Evolutionary conservation across 2,888 invertebrate species (phyloP).

Genomic region (Drosophila emarginata): DNA sequence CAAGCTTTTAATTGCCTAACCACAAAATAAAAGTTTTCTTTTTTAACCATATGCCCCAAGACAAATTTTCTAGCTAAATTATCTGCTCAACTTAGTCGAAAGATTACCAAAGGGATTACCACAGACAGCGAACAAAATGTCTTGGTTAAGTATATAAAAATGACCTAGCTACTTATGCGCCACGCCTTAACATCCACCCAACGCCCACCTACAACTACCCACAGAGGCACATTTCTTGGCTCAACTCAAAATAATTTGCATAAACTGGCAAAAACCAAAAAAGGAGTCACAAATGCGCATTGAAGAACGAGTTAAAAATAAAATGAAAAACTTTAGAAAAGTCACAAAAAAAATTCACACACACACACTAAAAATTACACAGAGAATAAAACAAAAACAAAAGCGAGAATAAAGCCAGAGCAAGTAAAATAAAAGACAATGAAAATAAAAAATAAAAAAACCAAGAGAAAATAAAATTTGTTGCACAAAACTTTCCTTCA

Average conservation of each 20-base stretch:
- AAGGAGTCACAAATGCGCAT: constrained; percentile 40
- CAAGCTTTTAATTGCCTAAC: constrained; percentile 29
- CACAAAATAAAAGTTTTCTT: constrained; percentile 29
- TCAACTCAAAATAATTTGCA: constrained; percentile 55
- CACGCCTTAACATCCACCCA: constrained; percentile 7
- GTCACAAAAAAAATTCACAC: constrained; percentile 11
- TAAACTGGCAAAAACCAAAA: constrained; percentile 41
- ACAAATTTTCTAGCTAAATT: constrained; percentile 38
- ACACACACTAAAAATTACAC: constrained; percentile 27
- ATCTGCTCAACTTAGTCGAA: constrained; percentile 44
- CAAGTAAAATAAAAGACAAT: constrained; percentile 3
- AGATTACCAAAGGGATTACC: constrained; percentile 52
- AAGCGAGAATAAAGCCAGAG: constrained; percentile 31
- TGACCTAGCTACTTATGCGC: constrained; percentile 32
- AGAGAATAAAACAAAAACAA: constrained; percentile 32
- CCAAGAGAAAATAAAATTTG: constrained; percentile 57
- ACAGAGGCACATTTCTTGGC: constrained; percentile 31
- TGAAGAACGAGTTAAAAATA: constrained; percentile 16
- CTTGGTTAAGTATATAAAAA: constrained; percentile 56
- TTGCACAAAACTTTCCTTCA: constrained; percentile 68
- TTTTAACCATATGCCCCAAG: constrained; percentile 31
- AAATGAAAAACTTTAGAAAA: constrained; percentile 46
- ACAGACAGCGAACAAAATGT: constrained; percentile 31
- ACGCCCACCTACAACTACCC: constrained; percentile 4
- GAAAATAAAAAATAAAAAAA: constrained; percentile 1